Evolutionary conservation across 2,888 invertebrate genomes (phyloP).

Genomic region (Ryuthela nishihirai): DNA sequence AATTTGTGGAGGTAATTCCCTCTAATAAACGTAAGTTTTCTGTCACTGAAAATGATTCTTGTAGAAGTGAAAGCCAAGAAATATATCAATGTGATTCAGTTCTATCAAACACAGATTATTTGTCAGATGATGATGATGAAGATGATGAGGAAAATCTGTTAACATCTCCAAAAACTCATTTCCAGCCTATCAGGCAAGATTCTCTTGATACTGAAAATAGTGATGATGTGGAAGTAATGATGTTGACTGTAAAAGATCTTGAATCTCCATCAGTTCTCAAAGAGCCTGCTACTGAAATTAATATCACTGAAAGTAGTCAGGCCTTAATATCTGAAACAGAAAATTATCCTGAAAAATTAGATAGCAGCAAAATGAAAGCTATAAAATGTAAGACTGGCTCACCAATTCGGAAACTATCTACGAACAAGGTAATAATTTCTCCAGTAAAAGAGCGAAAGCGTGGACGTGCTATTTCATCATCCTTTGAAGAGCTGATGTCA

Average conservation of each 20-base stretch:
- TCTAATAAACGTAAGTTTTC: neutral
- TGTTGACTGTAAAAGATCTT: neutral
- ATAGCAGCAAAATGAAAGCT: neutral
- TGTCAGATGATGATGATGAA: slow-evolving; percentile 4
- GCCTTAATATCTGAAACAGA: neutral
- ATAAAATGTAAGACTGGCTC: too few relatives aligned
- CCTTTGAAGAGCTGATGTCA: neutral
- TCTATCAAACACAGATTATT: neutral
- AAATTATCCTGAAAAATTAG: neutral
- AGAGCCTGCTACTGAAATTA: neutral
- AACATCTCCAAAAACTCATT: slow-evolving; percentile 74
- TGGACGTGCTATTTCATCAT: neutral
- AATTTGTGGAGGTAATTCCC: slow-evolving; percentile 34
- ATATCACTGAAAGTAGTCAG: too few relatives aligned
- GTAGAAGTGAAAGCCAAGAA: neutral
- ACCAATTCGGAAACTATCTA: too few relatives aligned
- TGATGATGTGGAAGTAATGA: neutral
- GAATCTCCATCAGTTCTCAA: neutral
- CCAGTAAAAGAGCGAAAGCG: too few relatives aligned
- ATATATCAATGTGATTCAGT: neutral
- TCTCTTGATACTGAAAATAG: neutral
- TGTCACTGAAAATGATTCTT: slow-evolving; percentile 6
- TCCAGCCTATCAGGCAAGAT: slow-evolving; percentile 67
- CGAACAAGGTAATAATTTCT: neutral
- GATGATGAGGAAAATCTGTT: slow-evolving; percentile 65